Evolutionary conservation across 2,888 invertebrate species (phyloP), one percentile per base, ranked within the genome.

Genomic region (Lycia hirtaria): DNA sequence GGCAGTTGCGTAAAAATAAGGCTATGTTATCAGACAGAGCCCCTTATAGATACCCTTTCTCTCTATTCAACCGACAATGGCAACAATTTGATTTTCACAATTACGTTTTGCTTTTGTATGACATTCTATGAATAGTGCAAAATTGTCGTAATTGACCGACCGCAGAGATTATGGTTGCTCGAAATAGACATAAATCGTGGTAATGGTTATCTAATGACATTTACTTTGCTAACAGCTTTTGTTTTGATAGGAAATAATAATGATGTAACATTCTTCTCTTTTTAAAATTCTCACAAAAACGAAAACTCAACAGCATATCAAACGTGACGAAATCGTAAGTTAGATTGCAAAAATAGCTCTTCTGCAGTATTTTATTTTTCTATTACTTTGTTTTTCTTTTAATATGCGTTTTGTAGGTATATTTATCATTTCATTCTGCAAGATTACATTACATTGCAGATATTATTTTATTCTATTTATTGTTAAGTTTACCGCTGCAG

Each of bases 381-480:
- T n/a, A n/a, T n/a, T n/a, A n/a, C n/a, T n/a, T n/a, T n/a, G n/a
- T n/a, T n/a, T n/a, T n/a, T n/a, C n/a, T n/a, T n/a, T n/a, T n/a
- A n/a, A n/a, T n/a, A n/a, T n/a, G n/a, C n/a, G n/a, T n/a, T n/a
- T n/a, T n/a, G n/a, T n/a, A n/a, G n/a, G n/a, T n/a, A n/a, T n/a
- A n/a, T n/a, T n/a, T n/a, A n/a, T n/a, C n/a, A 37, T 37, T 19
- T 5, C 19, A 37, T 37, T 37, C 19, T 37, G 35, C 19, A 15
- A 0, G 10, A 17, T 35, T 17, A 19, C 10, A 10, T 35, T 35
- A 17, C 38, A 12, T 38, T 28, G 24, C n/a, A n/a, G n/a, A n/a
- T 28, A 14, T 24, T 24, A 33, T 40, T 33, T 56, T 56, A 22
- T 20, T 57, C 53, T 58, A 48, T 61, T 66, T 47, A 60, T 57